Evolutionary conservation across 2,797 vertebrate genomes (phyloP).

Genomic region (Denticeps clupeoides): DNA sequence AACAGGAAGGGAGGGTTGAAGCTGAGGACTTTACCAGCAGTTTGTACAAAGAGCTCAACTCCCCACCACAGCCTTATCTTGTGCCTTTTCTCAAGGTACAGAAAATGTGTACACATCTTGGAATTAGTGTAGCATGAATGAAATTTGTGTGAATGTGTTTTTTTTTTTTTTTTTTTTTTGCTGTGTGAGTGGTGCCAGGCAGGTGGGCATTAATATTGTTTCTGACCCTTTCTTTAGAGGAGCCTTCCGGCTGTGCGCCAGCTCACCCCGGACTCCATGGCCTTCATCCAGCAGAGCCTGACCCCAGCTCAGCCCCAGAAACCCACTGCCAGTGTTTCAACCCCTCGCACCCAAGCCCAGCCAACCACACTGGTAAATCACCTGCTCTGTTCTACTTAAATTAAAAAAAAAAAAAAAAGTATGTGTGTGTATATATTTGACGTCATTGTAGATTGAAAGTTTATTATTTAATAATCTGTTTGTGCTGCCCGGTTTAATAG

Average conservation of each 20-base stretch:
- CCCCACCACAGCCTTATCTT: constrained; percentile 95
- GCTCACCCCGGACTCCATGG: constrained; percentile 85
- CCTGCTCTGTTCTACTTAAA: no score
- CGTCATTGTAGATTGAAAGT: background rate
- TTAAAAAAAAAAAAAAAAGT: background rate
- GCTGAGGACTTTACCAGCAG: constrained; percentile 94
- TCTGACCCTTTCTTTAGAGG: constrained; percentile 58
- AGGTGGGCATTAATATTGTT: background rate
- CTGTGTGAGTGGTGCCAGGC: background rate
- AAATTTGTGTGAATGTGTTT: background rate
- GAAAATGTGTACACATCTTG: no score
- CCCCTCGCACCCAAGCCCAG: constrained; percentile 71
- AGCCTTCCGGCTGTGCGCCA: constrained; percentile 96
- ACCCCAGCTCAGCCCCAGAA: constrained; percentile 34
- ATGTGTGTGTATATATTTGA: background rate
- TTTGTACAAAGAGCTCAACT: constrained; percentile 93
- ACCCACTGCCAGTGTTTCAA: constrained; percentile 49
- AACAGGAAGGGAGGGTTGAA: constrained; percentile 87
- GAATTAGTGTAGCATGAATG: background rate
- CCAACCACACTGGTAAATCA: constrained; percentile 75
- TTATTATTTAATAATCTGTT: background rate
- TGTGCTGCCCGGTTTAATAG: constrained; percentile 51
- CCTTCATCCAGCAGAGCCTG: constrained; percentile 95
- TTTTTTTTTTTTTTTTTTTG: no score
- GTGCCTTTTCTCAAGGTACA: constrained; percentile 99